Base-by-base conservation (phyloP, 1,140 invertebrate genomes). In the Philotrypesis tridentata region DNA sequence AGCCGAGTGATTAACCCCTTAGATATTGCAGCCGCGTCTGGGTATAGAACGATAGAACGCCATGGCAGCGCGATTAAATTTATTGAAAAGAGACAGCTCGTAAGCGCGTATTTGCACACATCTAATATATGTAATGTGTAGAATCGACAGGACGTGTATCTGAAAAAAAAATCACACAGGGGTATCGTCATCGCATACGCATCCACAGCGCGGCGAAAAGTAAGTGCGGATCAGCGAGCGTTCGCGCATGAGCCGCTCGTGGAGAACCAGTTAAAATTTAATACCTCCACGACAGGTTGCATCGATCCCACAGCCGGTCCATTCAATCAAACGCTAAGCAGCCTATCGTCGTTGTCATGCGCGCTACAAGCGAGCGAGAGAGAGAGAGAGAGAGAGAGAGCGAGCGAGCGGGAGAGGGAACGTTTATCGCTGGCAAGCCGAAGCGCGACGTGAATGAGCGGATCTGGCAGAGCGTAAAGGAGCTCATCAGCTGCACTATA, bases 401-500 rank as follows among this genome's bases (percentile, higher is more conserved):
- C 3, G 33, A 37, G 33, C 3, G 33, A 37, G 33, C 3, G 33
- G 9, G 33, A 37, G 33, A 60, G 9, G n/a, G 17, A 21, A 55
- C 17, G n/a, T n/a, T n/a, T n/a, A n/a, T n/a, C n/a, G n/a, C 48
- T 55, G 21, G 48, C 48, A n/a, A 55, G 21, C n/a, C 17, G 5
- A 55, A 70, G 3, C 5, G 71, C 37, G 21, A 23, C n/a, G 33
- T 73, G 71, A 73, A 73, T 48, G 40, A 48, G 71, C 71, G 5
- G 43, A 37, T 0, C 5, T 61, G 37, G 11, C 27, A 21, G 29
- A 6, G 31, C 31, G 37, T 12, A 14, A 31, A 55, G 33, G 61
- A 31, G 14, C 63, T 65, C n/a, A 23, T 65, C n/a, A 33, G 33
- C 25, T n/a, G 78, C 68, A 80, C 78, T 80, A 80, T 80, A 80